A percentile compares a stretch with the other conserved stretches of the same genome.
Evolutionary conservation across 1,140 invertebrate genomes (phyloP).

Genomic region (Nasonia giraulti): DNA sequence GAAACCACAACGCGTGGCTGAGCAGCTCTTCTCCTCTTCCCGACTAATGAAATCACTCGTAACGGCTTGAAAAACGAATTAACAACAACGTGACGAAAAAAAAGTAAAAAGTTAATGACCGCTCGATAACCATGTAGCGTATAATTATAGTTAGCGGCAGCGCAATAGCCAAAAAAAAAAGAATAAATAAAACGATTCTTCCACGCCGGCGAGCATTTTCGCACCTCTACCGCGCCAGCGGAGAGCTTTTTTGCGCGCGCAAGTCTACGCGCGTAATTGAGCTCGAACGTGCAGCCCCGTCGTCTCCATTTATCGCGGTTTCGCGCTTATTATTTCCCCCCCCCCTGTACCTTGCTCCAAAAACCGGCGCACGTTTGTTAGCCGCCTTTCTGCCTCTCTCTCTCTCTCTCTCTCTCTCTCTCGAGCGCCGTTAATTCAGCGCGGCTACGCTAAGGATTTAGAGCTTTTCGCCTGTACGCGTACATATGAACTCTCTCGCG

Average conservation of each 20-base stretch:
- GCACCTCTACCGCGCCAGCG: not conserved
- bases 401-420: not conserved
- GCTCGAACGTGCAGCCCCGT: constrained; percentile 2
- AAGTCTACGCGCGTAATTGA: constrained; percentile 41
- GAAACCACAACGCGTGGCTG: not conserved
- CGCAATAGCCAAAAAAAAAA: not conserved
- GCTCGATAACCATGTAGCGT: not conserved
- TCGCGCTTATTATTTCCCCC: not conserved
- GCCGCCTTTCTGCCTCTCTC: not conserved
- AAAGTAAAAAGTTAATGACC: not conserved
- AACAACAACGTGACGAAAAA: not conserved
- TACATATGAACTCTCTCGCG: not conserved
- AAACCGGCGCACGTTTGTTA: not conserved
- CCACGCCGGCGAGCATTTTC: not conserved
- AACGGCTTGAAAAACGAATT: not conserved
- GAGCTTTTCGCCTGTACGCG: not conserved
- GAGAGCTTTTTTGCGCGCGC: not conserved
- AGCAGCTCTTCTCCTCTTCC: not conserved
- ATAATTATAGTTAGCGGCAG: not conserved
- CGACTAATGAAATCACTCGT: too few relatives aligned
- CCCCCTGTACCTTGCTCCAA: not conserved
- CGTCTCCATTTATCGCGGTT: constrained; percentile 25
- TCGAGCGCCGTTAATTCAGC: constrained; percentile 22
- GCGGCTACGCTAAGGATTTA: not conserved
- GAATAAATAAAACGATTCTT: not conserved